phyloP scores from a whole-genome alignment of 1,140 invertebrate genomes.

The Drosophila obscura region DNA sequence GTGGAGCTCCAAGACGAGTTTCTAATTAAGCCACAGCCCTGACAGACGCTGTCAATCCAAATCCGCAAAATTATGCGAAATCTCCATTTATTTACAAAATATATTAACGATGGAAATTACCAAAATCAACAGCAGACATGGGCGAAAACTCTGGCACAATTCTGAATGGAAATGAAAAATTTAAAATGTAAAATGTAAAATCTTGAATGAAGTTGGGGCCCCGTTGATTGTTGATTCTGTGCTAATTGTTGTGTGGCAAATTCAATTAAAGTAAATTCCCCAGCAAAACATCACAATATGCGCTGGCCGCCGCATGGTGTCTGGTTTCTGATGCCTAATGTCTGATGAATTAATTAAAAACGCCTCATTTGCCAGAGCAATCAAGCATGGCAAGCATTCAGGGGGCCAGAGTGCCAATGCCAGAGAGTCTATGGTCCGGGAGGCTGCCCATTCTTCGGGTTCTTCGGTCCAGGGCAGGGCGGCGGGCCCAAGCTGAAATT shows the following conservation, averaged over 20 bases:
- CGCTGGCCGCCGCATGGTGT: slow-evolving; percentile 26
- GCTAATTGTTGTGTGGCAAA: slow-evolving; percentile 61
- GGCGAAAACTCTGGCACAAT: slow-evolving; percentile 24
- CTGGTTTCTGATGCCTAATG: slow-evolving; percentile 9
- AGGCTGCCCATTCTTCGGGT: slow-evolving; percentile 19
- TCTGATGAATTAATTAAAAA: slow-evolving; percentile 79
- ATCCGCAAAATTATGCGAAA: slow-evolving; percentile 77
- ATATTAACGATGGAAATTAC: slow-evolving; percentile 62
- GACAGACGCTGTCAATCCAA: slow-evolving; percentile 66
- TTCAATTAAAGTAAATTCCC: slow-evolving; percentile 56
- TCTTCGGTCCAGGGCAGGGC: neutral
- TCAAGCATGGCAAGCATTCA: slow-evolving; percentile 45
- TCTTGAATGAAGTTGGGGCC: slow-evolving; percentile 19
- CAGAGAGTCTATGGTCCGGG: slow-evolving; percentile 1
- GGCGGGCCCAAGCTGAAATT: slow-evolving; percentile 54
- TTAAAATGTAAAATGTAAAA: slow-evolving; percentile 20
- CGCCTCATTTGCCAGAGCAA: slow-evolving; percentile 75
- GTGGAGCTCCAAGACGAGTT: slow-evolving; percentile 48
- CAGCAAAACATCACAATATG: slow-evolving; percentile 43
- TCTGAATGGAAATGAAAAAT: slow-evolving; percentile 73
- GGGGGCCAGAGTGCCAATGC: neutral
- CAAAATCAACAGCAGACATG: slow-evolving; percentile 67
- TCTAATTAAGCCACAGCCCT: slow-evolving; percentile 73
- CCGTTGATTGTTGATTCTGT: slow-evolving; percentile 63
- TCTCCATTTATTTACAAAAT: slow-evolving; percentile 77